Base-by-base conservation (phyloP, 2,113 vertebrate species). In the Sprattus sprattus region DNA sequence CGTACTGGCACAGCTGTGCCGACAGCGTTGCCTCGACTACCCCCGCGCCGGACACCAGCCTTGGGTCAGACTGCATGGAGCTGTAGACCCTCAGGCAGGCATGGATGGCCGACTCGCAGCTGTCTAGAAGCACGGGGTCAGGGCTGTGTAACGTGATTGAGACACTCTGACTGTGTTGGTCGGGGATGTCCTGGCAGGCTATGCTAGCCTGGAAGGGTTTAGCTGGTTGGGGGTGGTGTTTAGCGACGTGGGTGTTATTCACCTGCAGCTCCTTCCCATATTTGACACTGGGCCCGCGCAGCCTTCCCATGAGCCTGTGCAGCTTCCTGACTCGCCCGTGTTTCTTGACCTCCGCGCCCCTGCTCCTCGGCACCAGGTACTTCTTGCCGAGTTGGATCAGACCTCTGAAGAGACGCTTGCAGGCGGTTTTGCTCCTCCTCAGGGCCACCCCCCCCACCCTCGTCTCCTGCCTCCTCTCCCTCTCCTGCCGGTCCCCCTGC, bases 1-100 rank as follows among this genome's bases (percentile, higher is more conserved):
- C 89, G 45, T 83, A 25, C 87, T 85, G 81, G 71, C 85, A 87
- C 39, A 90, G 82, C 75, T 82, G 88, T 7, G 86, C 86, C 0
- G 91, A 87, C 39, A 90, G 85, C 8, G 86, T 85, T 85, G 85
- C 88, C 84, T 90, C 87, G 0, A 82, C 81, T 7, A 86, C 88
- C 0, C 90, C 87, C 0, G 85, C 91, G 0, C 90, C 87, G 0
- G 89, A 90, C 64, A 91, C 49, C 46, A 92, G 71, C 32, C 89
- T 86, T 2, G 81, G 71, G 15, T 92, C 88, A 0, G 49, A 46
- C 46, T 75, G 54, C 64, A 90, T 22, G 11, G 71, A 32, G 54
- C 80, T 81, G 86, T 87, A 91, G n/a, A 87, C 47, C 44, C 85
- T 85, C 16, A 90, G 45, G 8, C 89, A 88, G 4, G 87, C 89